Evolutionary conservation across 2,888 invertebrate species (phyloP), one percentile per base, ranked within the genome.

Genomic region (Beris morrisii): DNA sequence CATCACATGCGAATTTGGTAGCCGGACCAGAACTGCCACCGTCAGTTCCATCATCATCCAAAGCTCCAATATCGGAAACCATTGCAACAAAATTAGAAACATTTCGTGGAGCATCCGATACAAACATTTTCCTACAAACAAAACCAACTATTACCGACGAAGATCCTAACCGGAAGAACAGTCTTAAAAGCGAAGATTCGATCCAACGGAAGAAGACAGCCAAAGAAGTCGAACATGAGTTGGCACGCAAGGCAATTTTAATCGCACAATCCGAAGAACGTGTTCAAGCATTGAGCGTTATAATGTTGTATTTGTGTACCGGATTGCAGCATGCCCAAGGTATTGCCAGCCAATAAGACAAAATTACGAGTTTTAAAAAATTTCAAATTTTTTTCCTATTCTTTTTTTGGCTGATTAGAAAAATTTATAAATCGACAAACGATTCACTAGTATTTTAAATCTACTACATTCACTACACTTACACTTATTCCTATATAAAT

Each of bases 251-350:
- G 61, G 82, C 83, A 2, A 82, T 83, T 73, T 74, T 83, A 72
- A 79, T 79, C 76, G 84, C 76, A 71, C 88, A 89, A 75, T 88
- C 91, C 52, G 95, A 96, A 76, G 88, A 92, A 71, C 89, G 93
- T 74, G 91, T 95, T 6, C 93, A 93, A 79, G 94, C 95, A 0
- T 83, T 97, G 69, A 94, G 95, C 58, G 91, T 97, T 63, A 86
- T 97, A 71, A 92, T 97, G 90, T 83, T 97, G 71, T 95, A 97
- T 81, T 93, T 95, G 80, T 97, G 96, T 81, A 92, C 96, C 4
- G 97, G 95, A 4, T 85, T 97, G 67, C 96, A 97, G 76, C 77
- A 79, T 71, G 80, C 81, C 22, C 81, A 81, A 72, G 78, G 78
- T 12, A 76, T 77, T 32, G 77, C 76, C 15, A 69, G 73, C 57